These are phyloP conservation scores for Puma concolor DNA, from an alignment of 2,113 vertebrate species.

Conservation along the genomic window DNA sequence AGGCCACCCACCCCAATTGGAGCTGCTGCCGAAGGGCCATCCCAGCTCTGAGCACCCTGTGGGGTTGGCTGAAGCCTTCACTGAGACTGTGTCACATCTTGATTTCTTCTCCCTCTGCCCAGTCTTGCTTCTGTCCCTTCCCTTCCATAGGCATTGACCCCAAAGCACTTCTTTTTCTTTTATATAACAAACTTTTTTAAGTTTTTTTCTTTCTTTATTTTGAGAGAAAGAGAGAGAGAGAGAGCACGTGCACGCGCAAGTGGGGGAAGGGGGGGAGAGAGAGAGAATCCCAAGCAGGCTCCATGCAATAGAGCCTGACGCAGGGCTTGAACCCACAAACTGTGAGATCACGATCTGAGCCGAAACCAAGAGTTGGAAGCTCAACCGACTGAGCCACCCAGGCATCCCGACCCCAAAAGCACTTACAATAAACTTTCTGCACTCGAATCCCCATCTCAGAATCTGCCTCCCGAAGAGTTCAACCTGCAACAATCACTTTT, in stretches of 20 bases:
- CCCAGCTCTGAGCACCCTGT: not conserved
- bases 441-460: not conserved
- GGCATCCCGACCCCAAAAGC: not conserved
- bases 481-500: not conserved
- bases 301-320: no score
- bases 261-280: no score
- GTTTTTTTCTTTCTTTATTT: no score
- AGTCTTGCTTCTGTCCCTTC: not conserved
- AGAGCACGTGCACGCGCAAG: no score
- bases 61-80: not conserved
- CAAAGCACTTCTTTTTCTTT: not conserved
- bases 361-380: no score
- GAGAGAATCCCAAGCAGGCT: no score
- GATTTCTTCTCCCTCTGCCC: not conserved
- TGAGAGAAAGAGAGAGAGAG: no score
- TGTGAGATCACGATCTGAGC: no score
- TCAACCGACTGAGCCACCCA: no score
- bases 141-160: not conserved
- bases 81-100: not conserved
- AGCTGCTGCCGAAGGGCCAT: not conserved
- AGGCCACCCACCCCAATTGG: not conserved
- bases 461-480: not conserved
- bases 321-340: no score
- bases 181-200: no score
- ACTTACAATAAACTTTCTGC: not conserved